Evolutionary conservation across 2,113 vertebrate genomes (phyloP).

Genomic region (Zosterops borbonicus): DNA sequence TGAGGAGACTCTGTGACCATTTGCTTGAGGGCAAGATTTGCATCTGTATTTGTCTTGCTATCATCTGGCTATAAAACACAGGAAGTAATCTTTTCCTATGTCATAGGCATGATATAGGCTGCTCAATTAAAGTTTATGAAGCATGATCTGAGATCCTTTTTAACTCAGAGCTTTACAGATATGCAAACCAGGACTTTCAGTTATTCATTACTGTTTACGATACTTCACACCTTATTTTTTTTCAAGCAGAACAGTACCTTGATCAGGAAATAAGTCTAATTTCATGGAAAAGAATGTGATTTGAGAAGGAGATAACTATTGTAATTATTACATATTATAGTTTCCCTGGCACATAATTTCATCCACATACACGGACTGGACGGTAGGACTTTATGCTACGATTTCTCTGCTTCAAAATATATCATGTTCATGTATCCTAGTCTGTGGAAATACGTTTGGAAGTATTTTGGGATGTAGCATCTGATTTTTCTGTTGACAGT

Average conservation of each 20-base stretch:
- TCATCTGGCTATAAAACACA: constrained; percentile 18
- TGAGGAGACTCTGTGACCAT: neutral
- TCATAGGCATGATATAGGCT: constrained; percentile 15
- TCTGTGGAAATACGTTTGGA: neutral
- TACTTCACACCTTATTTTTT: neutral
- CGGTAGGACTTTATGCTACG: neutral
- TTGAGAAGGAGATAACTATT: neutral
- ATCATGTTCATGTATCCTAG: neutral
- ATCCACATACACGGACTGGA: neutral
- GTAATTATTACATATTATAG: neutral
- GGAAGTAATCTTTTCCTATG: constrained; percentile 16
- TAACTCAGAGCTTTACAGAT: neutral
- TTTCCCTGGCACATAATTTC: neutral
- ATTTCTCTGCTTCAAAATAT: neutral
- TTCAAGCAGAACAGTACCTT: neutral
- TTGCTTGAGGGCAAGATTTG: constrained; percentile 19
- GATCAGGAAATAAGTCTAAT: neutral
- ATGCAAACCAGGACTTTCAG: constrained; percentile 11
- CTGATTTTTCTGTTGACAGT: neutral
- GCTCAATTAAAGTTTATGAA: constrained; percentile 54
- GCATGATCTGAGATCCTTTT: constrained; percentile 3
- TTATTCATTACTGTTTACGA: neutral
- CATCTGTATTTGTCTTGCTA: neutral
- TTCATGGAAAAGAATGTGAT: neutral
- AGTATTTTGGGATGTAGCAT: neutral